Base-by-base conservation (phyloP, 2,797 vertebrate species). In the Pitangus sulphuratus region DNA sequence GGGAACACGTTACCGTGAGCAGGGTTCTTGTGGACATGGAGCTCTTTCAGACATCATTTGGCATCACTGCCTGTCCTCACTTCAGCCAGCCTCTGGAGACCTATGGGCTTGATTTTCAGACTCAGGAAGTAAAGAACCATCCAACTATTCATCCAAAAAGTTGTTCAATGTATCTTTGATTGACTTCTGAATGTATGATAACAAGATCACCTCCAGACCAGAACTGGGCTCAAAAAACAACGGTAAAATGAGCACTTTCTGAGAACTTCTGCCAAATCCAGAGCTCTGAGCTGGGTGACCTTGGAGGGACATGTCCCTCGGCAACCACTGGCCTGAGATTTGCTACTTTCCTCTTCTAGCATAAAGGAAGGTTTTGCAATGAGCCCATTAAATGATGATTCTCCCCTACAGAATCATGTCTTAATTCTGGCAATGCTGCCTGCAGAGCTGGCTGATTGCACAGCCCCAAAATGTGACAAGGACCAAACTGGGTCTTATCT, bases 41-140 rank as follows among this genome's bases (percentile, higher is more conserved):
- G 89, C 91, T 89, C 87, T 89, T 86, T 91, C 82, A 95, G 94
- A 81, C 72, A 37, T 47, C 84, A 58, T 92, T 96, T 94, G 95
- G 92, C 95, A 95, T 90, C 89, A 58, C 91, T 81, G 74, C 50
- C 62, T 57, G 82, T 91, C 91, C 83, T 91, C 47, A 7, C 84
- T 81, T 92, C 22, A 2, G 70, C n/a, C 19, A 82, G 39, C 26
- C 95, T 87, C 80, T 4, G 4, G 78, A 76, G 87, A 48, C 60
- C 60, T 70, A 84, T 33, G 40, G 60, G 37, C 39, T 93, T 77
- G 60, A 68, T 84, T 92, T 94, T 70, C 72, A 93, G 74, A 21
- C 85, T 91, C 66, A 35, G 44, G 21, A 83, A 62, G n/a, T 61
- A 21, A 76, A 86, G 82, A 87, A 31, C 44, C 77, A 39, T 69